phyloP scores from a whole-genome alignment of 2,797 vertebrate genomes.

The Scyliorhinus canicula region DNA sequence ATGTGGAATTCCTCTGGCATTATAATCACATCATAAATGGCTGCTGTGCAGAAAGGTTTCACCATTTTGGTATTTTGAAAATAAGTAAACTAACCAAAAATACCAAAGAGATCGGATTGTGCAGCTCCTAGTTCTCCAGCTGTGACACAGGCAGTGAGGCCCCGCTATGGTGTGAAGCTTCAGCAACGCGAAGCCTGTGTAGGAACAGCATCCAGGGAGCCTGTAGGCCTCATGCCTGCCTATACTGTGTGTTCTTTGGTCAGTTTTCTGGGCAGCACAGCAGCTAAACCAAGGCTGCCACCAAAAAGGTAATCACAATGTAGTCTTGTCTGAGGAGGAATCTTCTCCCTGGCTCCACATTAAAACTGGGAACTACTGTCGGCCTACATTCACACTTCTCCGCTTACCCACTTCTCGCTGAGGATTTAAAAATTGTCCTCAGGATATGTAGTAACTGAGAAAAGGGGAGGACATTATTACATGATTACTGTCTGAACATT shows the following conservation, averaged over 20 bases:
- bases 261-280: background rate
- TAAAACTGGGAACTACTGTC: too few relatives aligned
- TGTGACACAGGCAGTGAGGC: background rate
- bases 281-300: background rate
- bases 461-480: background rate
- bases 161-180: background rate
- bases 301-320: background rate
- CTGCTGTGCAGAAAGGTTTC: background rate
- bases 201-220: background rate
- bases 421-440: background rate
- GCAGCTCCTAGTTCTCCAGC: background rate
- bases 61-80: background rate
- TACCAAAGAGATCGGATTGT: background rate
- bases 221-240: background rate
- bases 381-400: background rate
- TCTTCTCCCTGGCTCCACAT: background rate
- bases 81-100: background rate
- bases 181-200: background rate
- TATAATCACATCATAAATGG: background rate
- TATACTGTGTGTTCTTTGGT: background rate
- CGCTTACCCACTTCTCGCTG: too few relatives aligned
- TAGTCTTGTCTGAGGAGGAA: background rate
- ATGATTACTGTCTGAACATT: background rate
- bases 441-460: background rate
- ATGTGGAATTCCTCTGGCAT: background rate